Base-by-base conservation (phyloP, 2,888 invertebrate species). In the Nemurella pictetii region DNA sequence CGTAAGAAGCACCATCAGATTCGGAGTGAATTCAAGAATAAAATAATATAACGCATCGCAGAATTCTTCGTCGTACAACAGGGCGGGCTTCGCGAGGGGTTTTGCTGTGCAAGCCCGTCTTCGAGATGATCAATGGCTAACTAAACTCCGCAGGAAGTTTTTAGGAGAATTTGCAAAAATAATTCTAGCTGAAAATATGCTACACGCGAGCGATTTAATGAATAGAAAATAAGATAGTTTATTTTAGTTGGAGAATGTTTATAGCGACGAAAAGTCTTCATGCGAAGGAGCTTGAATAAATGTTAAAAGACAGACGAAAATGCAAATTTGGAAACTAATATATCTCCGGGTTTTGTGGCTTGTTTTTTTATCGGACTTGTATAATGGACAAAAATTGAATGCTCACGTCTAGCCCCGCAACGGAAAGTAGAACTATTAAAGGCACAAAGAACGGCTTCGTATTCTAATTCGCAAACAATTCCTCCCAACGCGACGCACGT, bases 51-150 rank as follows among this genome's bases (percentile, higher is more conserved):
- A 25, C 82, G 82, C 82, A 27, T 72, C 28, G 73, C 27, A 55
- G 82, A 75, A 26, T 28, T 26, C 75, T 2, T 82, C 55, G 82
- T 72, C 28, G 29, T 36, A 26, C 36, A 35, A 27, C n/a, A 7
- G 12, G 36, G 15, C 5, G 28, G 2, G 28, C 27, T 78, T 9
- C 30, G n/a, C 26, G 27, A 75, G 75, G 55, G 55, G 5, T 55
- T 55, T n/a, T 12, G 9, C 15, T 20, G 12, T 15, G 55, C 15
- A 12, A 2, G 55, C 55, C 20, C 55, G 20, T 55, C 15, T 12
- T 3, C 29, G 29, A 7, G 28, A 55, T 82, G 86, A 85, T 87
- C 84, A 84, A 82, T 82, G 72, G 29, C 32, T 30, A 55, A 73
- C 80, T 84, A 35, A 32, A 74, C 81, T 81, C 27, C 55, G 15